Base-by-base conservation (phyloP, 92 coral and sea anemone genomes). In the Zoanthus sociatus region DNA sequence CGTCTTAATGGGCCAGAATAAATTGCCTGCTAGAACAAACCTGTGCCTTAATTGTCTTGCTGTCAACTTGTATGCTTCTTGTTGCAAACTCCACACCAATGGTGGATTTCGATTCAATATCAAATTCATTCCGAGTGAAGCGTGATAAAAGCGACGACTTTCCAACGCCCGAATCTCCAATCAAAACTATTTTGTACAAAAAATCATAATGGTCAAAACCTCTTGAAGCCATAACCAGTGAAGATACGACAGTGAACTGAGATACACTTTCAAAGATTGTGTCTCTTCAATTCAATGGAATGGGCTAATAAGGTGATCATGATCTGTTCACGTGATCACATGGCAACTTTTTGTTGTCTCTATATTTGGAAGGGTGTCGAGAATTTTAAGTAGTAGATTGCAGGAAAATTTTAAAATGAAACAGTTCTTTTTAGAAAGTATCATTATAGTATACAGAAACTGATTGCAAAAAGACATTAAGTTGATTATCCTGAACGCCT, bases 31-130 rank as follows among this genome's bases (percentile, higher is more conserved):
- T 6, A 60, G 17, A 47, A 83, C 90, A 68, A 48, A 97, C 99
- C 98, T 97, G 99, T 1, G 99, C 99, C 89, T 97, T 97, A 75
- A 97, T 97, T 64, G 96, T 94, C 78, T 97, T 97, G 13, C 98
- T 98, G 70, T 97, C 99, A 13, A 97, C 98, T 70, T 89, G 89
- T 21, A 97, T 92, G 63, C 99, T 97, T 58, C 99, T 90, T 32
- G 99, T 97, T 6, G 99, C 99, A 76, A 97, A 97, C 79, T 97
- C 99, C 58, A 97, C 99, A 0, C 99, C 99, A 16, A 97, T 97
- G 72, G 99, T 97, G 47, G 99, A 97, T 85, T 97, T 97, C 58
- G 99, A 97, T 79, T 97, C 99, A 73, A 95, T 90, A 87, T 97
- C 99, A 83, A 97, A 97, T 88, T 97, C 99, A 85, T 97, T 97